Base-by-base conservation (phyloP, 1,140 invertebrate genomes). In the Cylas formicarius region DNA sequence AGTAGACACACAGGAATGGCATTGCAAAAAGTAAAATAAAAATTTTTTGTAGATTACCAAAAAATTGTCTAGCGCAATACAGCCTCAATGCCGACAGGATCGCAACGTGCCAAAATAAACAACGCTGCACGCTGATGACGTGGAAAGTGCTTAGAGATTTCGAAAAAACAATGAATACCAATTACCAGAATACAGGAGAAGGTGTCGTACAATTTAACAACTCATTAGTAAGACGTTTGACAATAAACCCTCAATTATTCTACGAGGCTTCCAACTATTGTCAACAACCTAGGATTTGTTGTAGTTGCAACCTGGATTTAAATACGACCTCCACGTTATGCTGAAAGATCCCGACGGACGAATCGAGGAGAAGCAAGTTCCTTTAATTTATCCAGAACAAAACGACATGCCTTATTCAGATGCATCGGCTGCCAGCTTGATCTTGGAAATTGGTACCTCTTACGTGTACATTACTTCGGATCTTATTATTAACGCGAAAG, bases 91-190 rank as follows among this genome's bases (percentile, higher is more conserved):
- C 46, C 23, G 21, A 37, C 37, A 40, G 24, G 34, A 37, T 17
- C n/a, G 14, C n/a, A n/a, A 50, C 22, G 16, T 48, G 46, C 16
- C 14, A 20, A 4, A 38, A 27, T 16, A 18, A 33, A 9, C 42
- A 50, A 37, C 20, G 40, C 27, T 50, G 51, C 21, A 50, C 51
- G 16, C 16, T 50, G 22, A 42, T 50, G 27, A 37, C 32, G 9
- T 53, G 51, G 51, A 50, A 41, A 33, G 17, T 39, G 17, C 44
- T 53, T 4, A 27, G 48, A 24, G 38, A 50, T 13, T 33, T 53
- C n/a, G 33, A 50, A 19, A 42, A 31, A 22, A 34, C 27, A 23
- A 19, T 53, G 8, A 46, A 46, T 14, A 44, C 18, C 10, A 27
- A 33, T 20, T 28, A 16, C 11, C 28, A 35, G 14, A 36, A 51